These are phyloP conservation scores for Hypolimnas misippus DNA, from an alignment of 2,888 invertebrate species.

Conservation along the genomic window DNA sequence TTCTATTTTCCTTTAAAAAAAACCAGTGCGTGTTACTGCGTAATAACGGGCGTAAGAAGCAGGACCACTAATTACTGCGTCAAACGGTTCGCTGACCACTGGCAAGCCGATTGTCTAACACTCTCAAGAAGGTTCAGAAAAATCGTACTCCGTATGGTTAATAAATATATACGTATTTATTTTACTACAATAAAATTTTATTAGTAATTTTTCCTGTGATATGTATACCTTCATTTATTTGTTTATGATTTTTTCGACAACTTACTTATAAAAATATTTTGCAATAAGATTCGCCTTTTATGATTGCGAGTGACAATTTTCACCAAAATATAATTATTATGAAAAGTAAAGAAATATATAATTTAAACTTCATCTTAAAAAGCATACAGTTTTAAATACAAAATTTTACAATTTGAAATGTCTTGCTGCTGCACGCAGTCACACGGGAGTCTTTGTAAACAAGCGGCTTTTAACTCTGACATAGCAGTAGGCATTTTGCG, in stretches of 20 bases:
- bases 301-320: not conserved
- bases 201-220: no score
- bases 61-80: not conserved
- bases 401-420: not conserved
- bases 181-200: no score
- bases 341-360: not conserved
- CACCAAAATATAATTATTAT: not conserved
- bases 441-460: not conserved
- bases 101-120: not conserved
- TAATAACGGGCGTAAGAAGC: not conserved
- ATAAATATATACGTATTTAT: no score
- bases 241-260: no score
- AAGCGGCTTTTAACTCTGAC: not conserved
- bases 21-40: not conserved
- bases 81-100: not conserved
- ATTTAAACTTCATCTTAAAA: not conserved
- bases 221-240: no score
- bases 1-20: not conserved
- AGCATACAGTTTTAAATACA: not conserved
- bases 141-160: no score
- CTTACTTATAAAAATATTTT: no score
- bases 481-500: not conserved
- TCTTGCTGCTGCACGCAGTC: not conserved
- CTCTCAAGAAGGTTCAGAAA: not conserved
- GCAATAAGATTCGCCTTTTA: no score